Evolutionary conservation across 2,888 invertebrate genomes (phyloP).

Genomic region (Microplitis deprimator): DNA sequence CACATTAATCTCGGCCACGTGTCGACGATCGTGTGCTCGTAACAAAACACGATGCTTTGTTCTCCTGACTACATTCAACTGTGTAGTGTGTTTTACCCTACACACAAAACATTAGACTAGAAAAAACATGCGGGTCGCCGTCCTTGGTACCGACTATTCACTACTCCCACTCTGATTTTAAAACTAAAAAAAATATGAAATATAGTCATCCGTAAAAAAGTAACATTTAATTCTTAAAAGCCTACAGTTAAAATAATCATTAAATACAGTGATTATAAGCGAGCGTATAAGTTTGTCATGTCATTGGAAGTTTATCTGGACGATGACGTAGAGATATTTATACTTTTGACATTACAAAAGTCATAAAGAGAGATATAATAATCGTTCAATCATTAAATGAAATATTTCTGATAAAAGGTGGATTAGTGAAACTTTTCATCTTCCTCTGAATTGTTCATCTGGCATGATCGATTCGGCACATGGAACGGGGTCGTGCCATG

Average conservation of each 20-base stretch:
- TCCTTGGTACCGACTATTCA: slow-evolving; percentile 11
- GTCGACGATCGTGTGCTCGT: slow-evolving; percentile 67
- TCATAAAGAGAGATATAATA: neutral
- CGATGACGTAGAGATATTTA: neutral
- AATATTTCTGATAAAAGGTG: slow-evolving; percentile 22
- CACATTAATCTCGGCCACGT: slow-evolving; percentile 71
- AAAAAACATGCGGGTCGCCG: neutral
- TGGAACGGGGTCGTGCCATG: slow-evolving; percentile 18
- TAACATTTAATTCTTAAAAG: neutral
- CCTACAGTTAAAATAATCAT: neutral
- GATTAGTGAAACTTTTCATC: slow-evolving; percentile 20
- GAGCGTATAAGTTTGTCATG: neutral
- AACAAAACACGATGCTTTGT: slow-evolving; percentile 54
- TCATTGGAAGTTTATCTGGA: slow-evolving; percentile 2
- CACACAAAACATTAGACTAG: neutral
- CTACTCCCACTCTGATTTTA: neutral
- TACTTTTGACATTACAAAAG: neutral
- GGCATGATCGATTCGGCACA: slow-evolving; percentile 38
- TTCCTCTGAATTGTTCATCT: slow-evolving; percentile 22
- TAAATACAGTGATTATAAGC: neutral
- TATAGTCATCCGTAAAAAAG: neutral
- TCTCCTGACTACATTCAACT: neutral
- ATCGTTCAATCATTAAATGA: slow-evolving; percentile 32
- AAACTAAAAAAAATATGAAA: neutral
- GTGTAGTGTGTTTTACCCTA: slow-evolving; percentile 12